These are phyloP conservation scores for Microchrysa polita DNA, from an alignment of 2,888 invertebrate species.

Conservation along the genomic window DNA sequence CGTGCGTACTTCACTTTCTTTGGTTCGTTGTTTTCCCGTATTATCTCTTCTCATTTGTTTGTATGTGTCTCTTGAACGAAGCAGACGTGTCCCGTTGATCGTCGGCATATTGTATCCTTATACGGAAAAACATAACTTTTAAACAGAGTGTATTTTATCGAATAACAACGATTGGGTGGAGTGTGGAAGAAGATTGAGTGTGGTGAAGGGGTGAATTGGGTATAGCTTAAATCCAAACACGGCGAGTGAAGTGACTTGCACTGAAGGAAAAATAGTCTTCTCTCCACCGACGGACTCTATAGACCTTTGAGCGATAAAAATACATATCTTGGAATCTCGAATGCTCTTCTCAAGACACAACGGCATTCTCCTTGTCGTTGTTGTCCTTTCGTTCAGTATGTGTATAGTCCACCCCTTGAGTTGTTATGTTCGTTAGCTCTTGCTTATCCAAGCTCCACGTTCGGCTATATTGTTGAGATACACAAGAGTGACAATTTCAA, in stretches of 20 bases:
- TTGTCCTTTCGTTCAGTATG: background rate
- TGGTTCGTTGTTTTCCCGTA: background rate
- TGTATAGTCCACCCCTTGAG: background rate
- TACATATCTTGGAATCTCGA: constrained; percentile 17
- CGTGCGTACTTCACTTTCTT: constrained; percentile 29
- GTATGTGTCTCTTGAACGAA: constrained; percentile 22
- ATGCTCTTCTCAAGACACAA: background rate
- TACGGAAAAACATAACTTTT: constrained; percentile 30
- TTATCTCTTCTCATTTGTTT: no score
- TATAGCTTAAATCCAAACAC: background rate
- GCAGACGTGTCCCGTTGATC: constrained; percentile 21
- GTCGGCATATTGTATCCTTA: constrained; percentile 24
- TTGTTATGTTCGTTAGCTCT: background rate
- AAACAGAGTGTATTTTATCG: constrained; percentile 25
- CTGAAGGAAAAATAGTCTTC: constrained; percentile 4
- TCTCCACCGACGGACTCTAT: background rate
- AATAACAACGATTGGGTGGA: background rate
- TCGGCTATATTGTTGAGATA: constrained; percentile 11
- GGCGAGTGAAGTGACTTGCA: background rate
- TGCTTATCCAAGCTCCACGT: constrained; percentile 1
- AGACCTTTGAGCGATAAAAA: constrained; percentile 3
- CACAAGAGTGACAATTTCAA: constrained; percentile 40
- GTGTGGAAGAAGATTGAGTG: no score
- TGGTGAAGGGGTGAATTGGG: no score
- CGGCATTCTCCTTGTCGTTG: background rate